Evolutionary conservation across 2,797 vertebrate species (phyloP).

Genomic region (Lithobates sylvaticus): DNA sequence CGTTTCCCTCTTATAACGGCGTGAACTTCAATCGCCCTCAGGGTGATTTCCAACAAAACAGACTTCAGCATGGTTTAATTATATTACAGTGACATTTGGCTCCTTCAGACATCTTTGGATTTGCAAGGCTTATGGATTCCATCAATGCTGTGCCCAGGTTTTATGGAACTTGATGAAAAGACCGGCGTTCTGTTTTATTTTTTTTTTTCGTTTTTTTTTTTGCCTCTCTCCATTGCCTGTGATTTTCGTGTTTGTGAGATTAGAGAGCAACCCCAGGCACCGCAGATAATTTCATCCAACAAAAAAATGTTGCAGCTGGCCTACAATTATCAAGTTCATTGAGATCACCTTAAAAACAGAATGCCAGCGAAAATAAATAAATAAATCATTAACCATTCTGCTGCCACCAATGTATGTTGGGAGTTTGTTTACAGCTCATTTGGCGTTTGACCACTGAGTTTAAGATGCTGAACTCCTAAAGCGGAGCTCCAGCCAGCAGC

Average conservation of each 20-base stretch:
- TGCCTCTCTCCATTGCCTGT: background rate
- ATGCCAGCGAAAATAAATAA: too few species aligned
- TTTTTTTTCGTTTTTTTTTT: too few species aligned
- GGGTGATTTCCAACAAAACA: slow-evolving; percentile 43
- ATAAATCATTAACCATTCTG: too few species aligned
- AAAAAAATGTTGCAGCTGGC: too few species aligned
- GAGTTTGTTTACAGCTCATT: too few species aligned
- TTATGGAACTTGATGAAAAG: slow-evolving; percentile 3
- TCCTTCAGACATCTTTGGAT: slow-evolving; percentile 29
- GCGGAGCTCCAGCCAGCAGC: too few species aligned
- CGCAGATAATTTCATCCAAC: too few species aligned
- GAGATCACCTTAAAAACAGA: too few species aligned
- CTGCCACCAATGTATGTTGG: too few species aligned
- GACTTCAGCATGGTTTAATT: slow-evolving; percentile 44
- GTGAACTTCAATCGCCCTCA: slow-evolving; percentile 44
- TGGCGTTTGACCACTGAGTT: too few species aligned
- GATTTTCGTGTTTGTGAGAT: background rate
- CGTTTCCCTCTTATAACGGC: slow-evolving; percentile 24
- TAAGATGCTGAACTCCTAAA: too few species aligned
- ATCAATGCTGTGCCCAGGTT: background rate
- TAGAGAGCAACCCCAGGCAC: background rate
- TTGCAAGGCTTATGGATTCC: slow-evolving; percentile 23
- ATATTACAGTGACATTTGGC: slow-evolving; percentile 46
- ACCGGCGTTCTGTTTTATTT: background rate
- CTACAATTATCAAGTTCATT: too few species aligned